Evolutionary conservation across 2,797 vertebrate species (phyloP), one percentile per base, ranked within the genome.

Genomic region (Lepidocolaptes lacrymiger): DNA sequence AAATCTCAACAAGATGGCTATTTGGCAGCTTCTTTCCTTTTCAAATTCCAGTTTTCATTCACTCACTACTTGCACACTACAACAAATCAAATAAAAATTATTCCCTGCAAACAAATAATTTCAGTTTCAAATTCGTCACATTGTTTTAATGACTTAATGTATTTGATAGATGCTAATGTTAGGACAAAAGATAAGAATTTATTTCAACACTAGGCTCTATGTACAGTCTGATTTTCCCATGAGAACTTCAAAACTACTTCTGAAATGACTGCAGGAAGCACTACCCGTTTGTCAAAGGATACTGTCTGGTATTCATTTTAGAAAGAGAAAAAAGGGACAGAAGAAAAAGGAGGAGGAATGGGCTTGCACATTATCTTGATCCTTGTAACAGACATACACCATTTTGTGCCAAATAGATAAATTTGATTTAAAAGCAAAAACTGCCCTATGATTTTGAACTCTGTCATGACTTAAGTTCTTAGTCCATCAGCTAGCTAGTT

Each of bases 401-500:
- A 41, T 67, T 69, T 36, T 63, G 37, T 24, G 49, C 46, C 4
- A 12, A 79, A 84, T 3, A 87, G 61, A 82, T 71, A 67, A 26
- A 63, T 43, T 43, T 80, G 27, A 74, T 89, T 93, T 88, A 77
- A 83, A 91, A 83, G 34, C 20, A 75, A 85, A 91, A 89, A 21
- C 22, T 9, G 6, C 28, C 7, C 37, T 52, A 22, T 32, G 62
- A 78, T 64, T 93, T 85, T 64, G 36, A 92, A 46, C 49, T 34
- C 69, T 43, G 17, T 54, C 30, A 68, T 7, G 14, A 88, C 20
- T 73, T 75, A 66, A 78, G 67, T 88, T 89, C 41, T 79, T 56
- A 80, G 43, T 14, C 41, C 41, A 39, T 54, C 37, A 64, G 9
- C n/a, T 76, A 67, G 32, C 44, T 41, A 81, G 34, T 12, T 68